Percentiles rank a stretch among this genome's conserved stretches.
phyloP scores from a whole-genome alignment of 2,888 invertebrate species.

The Chrysodeixis includens region DNA sequence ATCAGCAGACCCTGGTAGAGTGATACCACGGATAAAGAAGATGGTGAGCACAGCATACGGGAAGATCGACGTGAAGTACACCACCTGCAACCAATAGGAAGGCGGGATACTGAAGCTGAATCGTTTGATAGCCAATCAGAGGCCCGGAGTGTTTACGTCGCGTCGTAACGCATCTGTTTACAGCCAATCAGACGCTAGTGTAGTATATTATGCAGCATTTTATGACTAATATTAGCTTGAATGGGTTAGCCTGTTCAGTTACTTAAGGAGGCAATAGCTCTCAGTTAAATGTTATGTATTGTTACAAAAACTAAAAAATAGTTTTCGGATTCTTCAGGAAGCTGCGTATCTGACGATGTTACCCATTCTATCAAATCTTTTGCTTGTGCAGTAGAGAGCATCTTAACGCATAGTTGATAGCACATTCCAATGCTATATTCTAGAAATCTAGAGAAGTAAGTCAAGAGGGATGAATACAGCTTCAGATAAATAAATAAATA shows the following conservation, averaged over 20 bases:
- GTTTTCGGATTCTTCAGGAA: too few species aligned
- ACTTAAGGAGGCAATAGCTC: neutral
- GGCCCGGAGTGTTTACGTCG: neutral
- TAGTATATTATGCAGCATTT: too few species aligned
- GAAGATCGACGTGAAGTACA: conserved; percentile 98
- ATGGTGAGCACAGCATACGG: conserved; percentile 98
- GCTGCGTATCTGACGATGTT: too few species aligned
- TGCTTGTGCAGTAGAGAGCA: too few species aligned
- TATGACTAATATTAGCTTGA: too few species aligned
- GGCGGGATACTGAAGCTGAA: neutral
- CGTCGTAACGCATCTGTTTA: neutral
- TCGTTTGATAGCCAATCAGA: neutral
- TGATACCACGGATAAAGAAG: conserved; percentile 97
- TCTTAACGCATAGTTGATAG: too few species aligned
- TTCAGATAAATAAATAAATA: too few species aligned
- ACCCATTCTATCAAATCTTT: too few species aligned
- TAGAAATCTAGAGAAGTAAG: too few species aligned
- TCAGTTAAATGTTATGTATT: neutral
- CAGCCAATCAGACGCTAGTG: neutral
- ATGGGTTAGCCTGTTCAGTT: too few species aligned
- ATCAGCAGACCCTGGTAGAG: conserved; percentile 95
- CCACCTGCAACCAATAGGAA: conserved; percentile 90
- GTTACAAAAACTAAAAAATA: neutral
- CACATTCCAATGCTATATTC: too few species aligned
- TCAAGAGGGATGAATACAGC: too few species aligned